Conservation (phyloP, 2,888 invertebrate species). For the Amiota mariae region DNA sequence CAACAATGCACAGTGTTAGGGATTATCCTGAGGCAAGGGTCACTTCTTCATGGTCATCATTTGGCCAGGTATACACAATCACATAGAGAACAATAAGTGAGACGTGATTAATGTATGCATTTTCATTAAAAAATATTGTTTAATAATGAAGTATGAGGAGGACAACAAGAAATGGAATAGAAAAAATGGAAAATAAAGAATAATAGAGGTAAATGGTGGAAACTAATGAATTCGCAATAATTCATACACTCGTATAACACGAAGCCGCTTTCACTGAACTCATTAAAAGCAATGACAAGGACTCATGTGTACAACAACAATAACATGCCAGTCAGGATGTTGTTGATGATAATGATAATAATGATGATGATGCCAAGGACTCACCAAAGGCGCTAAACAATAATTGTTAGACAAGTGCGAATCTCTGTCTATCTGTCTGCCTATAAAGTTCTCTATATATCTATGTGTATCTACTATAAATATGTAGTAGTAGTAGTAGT, state of each 20-base stretch:
- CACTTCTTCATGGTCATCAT: no score
- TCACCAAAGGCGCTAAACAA: slow-evolving; percentile 5
- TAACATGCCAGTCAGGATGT: no score
- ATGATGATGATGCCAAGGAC: not conserved
- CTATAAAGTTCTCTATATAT: not conserved
- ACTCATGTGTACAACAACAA: no score
- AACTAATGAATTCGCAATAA: slow-evolving; percentile 13
- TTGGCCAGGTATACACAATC: slow-evolving; percentile 5
- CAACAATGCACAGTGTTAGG: no score
- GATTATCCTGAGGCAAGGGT: no score
- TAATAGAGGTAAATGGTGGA: not conserved
- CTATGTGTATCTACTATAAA: no score
- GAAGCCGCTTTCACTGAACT: no score
- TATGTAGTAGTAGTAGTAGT: no score
- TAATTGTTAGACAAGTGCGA: slow-evolving; percentile 3
- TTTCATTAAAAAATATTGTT: slow-evolving; percentile 11
- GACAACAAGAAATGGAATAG: not conserved
- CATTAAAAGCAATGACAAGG: no score
- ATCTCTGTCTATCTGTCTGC: not conserved
- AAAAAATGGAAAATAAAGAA: not conserved
- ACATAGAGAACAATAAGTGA: no score
- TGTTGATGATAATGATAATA: no score
- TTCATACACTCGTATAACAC: not conserved
- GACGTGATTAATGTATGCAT: slow-evolving; percentile 16
- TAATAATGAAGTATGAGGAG: not conserved